Evolutionary conservation across 2,797 vertebrate genomes (phyloP).

Genomic region (Perodicticus potto): DNA sequence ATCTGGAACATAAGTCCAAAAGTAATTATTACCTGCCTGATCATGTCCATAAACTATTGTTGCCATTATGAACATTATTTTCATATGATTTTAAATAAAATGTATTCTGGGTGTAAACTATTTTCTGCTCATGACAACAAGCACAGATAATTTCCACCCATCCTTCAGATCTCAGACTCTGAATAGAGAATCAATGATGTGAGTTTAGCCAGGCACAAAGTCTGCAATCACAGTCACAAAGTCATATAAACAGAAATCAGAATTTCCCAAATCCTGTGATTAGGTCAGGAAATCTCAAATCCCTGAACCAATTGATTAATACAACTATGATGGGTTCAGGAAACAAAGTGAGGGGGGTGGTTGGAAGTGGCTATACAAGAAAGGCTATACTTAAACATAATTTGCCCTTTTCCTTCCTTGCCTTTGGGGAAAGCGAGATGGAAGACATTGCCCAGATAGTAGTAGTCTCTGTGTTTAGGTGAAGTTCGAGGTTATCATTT

Average conservation of each 20-base stretch:
- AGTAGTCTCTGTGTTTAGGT: slow-evolving; percentile 53
- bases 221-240: slow-evolving; percentile 58
- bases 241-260: slow-evolving; percentile 81
- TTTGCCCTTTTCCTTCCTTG: slow-evolving; percentile 62
- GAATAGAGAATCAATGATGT: slow-evolving; percentile 52
- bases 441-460: slow-evolving; percentile 73
- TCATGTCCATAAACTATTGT: background rate
- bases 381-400: slow-evolving; percentile 74
- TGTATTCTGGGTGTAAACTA: slow-evolving; percentile 31
- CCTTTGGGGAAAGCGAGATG: slow-evolving; percentile 69
- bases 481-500: slow-evolving; percentile 82
- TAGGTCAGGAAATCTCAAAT: slow-evolving; percentile 81
- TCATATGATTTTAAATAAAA: slow-evolving; percentile 40
- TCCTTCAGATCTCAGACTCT: background rate
- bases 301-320: slow-evolving; percentile 77
- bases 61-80: background rate
- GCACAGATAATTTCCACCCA: slow-evolving; percentile 24
- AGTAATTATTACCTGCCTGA: background rate
- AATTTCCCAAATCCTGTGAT: slow-evolving; percentile 76
- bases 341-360: slow-evolving; percentile 58
- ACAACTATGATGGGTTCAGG: slow-evolving; percentile 57
- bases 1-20: background rate
- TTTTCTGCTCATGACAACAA: slow-evolving; percentile 23
- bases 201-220: slow-evolving; percentile 48
- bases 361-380: background rate